Evolutionary conservation across 2,888 invertebrate species (phyloP), one percentile per base, ranked within the genome.

Genomic region (Caenorhabditis plicata): DNA sequence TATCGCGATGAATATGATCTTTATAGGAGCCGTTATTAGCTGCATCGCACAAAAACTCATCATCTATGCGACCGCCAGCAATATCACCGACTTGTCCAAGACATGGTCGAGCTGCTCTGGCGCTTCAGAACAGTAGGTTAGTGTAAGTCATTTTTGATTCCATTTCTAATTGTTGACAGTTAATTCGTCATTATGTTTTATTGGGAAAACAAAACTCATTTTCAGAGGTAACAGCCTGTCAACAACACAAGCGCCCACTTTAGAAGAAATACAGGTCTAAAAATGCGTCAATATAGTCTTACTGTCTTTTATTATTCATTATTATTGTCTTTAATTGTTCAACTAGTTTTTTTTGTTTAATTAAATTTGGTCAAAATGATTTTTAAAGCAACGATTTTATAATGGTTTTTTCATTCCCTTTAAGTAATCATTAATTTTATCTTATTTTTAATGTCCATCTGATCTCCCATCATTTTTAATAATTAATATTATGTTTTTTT

Each of bases 61-160:
- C 64, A 32, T 42, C 58, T 35, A 61, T 67, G 52, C 67, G 68
- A 20, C 67, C 74, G 15, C 49, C 76, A n/a, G 77, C 75, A 4
- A 72, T 80, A 11, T 73, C 73, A 2, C 80, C 80, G 8, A 81
- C 77, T 8, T 81, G 80, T 57, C 80, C 80, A 7, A 53, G 80
- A 31, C 80, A 78, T 49, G 77, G 77, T 41, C 47, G 77, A 32
- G 69, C 71, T 15, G 73, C 73, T 9, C 44, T 67, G 44, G 67
- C 68, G 23, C 53, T 60, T 22, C 69, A 63, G 22, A 56, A 55
- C 23, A 52, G 49, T 43, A 51, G 62, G 57, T 60, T 51, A 62
- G 39, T 46, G n/a, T n/a, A n/a, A n/a, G n/a, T n/a, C n/a, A n/a
- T n/a, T n/a, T n/a, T n/a, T n/a, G n/a, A n/a, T n/a, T n/a, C n/a